Evolutionary conservation across 2,888 invertebrate genomes (phyloP).

Genomic region (Parnassius mnemosyne): DNA sequence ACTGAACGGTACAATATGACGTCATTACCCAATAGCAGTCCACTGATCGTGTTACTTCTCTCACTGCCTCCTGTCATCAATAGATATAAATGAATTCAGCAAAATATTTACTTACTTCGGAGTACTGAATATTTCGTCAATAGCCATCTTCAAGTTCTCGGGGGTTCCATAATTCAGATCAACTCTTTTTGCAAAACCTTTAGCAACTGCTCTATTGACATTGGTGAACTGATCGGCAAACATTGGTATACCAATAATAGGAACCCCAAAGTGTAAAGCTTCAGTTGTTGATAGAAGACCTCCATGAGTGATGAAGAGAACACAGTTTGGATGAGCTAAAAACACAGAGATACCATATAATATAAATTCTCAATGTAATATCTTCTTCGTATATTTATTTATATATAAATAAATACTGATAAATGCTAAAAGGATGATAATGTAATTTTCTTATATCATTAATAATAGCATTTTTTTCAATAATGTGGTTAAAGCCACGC

Average conservation of each 20-base stretch:
- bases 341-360: neutral
- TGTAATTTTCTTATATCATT: no score
- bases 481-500: no score
- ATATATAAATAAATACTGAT: no score
- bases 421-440: no score
- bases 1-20: no score
- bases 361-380: no score
- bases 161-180: conserved; percentile 26
- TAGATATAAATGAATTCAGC: no score
- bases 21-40: no score
- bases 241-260: conserved; percentile 50
- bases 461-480: no score
- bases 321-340: conserved; percentile 44
- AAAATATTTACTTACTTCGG: conserved; percentile 6
- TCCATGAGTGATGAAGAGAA: conserved; percentile 47
- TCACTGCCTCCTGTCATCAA: no score
- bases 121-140: conserved; percentile 15
- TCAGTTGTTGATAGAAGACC: conserved; percentile 50
- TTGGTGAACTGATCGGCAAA: conserved; percentile 57
- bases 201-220: conserved; percentile 44
- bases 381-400: no score
- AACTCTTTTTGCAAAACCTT: conserved; percentile 35
- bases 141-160: conserved; percentile 21
- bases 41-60: no score
- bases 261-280: conserved; percentile 47